phyloP scores from a whole-genome alignment of 2,888 invertebrate genomes.

The Drosophila nigricruria region DNA sequence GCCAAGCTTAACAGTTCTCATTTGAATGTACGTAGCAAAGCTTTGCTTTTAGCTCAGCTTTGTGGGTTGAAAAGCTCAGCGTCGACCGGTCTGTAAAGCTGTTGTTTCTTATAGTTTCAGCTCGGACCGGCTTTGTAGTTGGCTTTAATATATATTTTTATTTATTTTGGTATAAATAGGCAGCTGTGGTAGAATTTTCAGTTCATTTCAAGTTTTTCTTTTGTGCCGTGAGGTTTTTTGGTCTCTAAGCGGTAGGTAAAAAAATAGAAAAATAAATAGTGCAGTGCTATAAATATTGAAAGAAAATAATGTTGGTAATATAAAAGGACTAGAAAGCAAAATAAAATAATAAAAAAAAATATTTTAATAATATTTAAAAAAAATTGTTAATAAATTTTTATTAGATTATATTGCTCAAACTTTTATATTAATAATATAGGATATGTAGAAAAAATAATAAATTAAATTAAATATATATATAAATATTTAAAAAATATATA shows the following conservation, averaged over 20 bases:
- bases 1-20: slow-evolving; percentile 4
- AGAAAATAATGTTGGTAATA: neutral
- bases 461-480: neutral
- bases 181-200: slow-evolving; percentile 70
- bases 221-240: slow-evolving; percentile 43
- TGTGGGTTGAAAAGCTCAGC: slow-evolving; percentile 39
- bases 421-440: neutral
- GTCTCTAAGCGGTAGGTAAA: slow-evolving; percentile 52
- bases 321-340: neutral
- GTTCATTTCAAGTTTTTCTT: slow-evolving; percentile 73
- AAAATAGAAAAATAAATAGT: slow-evolving; percentile 16
- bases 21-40: slow-evolving; percentile 5
- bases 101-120: slow-evolving; percentile 32
- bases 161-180: slow-evolving; percentile 68
- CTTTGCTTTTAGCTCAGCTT: slow-evolving; percentile 39
- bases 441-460: neutral
- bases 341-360: neutral
- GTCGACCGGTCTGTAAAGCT: slow-evolving; percentile 56
- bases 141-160: slow-evolving; percentile 22
- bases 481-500: neutral
- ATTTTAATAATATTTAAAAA: neutral
- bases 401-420: too few species aligned
- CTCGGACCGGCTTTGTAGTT: slow-evolving; percentile 28
- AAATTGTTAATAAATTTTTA: neutral
- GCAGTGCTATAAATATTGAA: slow-evolving; percentile 19